Evolutionary conservation across 2,888 invertebrate genomes (phyloP), one percentile per base, ranked within the genome.

Genomic region (Andrena dorsata): DNA sequence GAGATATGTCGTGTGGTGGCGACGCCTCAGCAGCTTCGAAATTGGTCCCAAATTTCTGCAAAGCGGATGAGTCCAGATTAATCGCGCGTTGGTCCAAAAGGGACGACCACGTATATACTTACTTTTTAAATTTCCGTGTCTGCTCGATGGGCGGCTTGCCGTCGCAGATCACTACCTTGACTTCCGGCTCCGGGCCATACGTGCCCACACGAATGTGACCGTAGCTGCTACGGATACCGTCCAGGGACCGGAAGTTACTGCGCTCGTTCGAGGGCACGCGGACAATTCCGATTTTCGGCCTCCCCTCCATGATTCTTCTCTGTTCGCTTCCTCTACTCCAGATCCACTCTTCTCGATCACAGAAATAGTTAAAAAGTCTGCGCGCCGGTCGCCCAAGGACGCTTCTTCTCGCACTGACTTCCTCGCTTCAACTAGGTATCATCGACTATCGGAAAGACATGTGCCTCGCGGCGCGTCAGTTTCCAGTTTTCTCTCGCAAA

Each of bases 31-130:
- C 87, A 93, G 91, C 90, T 92, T 92, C 88, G 93, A 93, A 75
- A 93, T 93, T 92, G 93, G 93, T 90, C 93, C 93, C 91, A 93
- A 88, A 82, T 92, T 93, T 89, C 93, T 93, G 82, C 16, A 41
- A 41, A 41, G 16, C 41, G 5, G 16, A 41, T 4, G 41, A 16
- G 41, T 41, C 41, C 41, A 5, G 41, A 41, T 41, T 41, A 41
- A 23, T 23, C 23, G 8, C 13, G 16, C 28, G 41, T 4, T 41
- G 41, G 41, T 16, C 41, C 41, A 16, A 41, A 41, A 16, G 16
- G 16, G 16, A 16, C 41, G 13, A 41, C 41, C 16, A 51, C 2
- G 4, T 1, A 10, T 8, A 23, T 77, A 90, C 93, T 89, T 81
- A 92, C 93, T 92, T 93, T 83, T 93, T 93, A 80, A 89, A 92